Evolutionary conservation across 2,888 invertebrate genomes (phyloP), one percentile per base, ranked within the genome.

Genomic region (Pristionchus entomophagus): DNA sequence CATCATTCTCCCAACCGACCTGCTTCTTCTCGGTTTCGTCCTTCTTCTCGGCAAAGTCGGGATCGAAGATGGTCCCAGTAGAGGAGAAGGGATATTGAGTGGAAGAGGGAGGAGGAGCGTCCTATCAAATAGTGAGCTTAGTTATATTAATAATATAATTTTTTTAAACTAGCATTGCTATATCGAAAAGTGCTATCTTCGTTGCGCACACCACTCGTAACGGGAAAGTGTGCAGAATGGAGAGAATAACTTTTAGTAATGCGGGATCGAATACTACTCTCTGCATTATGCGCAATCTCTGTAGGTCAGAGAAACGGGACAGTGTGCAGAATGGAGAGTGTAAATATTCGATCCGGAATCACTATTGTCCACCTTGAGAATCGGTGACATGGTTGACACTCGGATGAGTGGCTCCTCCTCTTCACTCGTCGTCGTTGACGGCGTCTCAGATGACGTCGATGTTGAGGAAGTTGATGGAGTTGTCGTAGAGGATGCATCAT

Each of bases 1-100:
- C 78, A 51, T 80, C 78, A 41, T 80, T 80, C 51, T 49, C 78
- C 49, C 51, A 53, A 80, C 78, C 78, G 78, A 80, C 78, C 78
- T 80, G 78, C 78, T 80, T 80, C 78, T 32, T 51, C 51, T 51
- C 29, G 29, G 22, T n/a, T 22, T 77, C 77, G 19, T 49, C 8
- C 22, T 49, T n/a, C 49, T 78, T 32, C 78, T 65, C 65, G 32
- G 10, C 32, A 14, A 14, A 32, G 35, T 19, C 14, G 38, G 69
- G 73, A 2, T 38, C 41, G 73, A 73, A 73, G 41, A 73, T 80
- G 1, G 49, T 51, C 0, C 78, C 78, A 51, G 78, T 49, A 5
- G 78, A 80, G 0, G 78, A 80, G 29, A 80, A 53, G 22, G 78
- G 78, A 51, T 51, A 53, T 14, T 80, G 78, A 8, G 78, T 80